These are phyloP conservation scores for Cylindroiulus punctatus DNA, from an alignment of 2,888 invertebrate genomes.

Conservation along the genomic window DNA sequence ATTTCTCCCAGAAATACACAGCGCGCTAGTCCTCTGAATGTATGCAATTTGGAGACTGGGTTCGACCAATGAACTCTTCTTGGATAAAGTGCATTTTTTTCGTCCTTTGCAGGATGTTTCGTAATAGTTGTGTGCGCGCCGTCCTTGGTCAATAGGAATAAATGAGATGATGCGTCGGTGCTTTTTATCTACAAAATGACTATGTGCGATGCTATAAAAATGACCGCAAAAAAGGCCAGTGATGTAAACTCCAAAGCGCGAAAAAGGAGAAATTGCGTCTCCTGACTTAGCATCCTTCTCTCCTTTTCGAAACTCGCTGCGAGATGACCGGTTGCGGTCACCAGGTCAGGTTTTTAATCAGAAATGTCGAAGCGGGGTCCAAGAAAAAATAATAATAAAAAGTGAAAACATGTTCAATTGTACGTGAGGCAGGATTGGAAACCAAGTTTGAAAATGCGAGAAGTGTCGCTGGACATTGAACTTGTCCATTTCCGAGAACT, in stretches of 20 bases:
- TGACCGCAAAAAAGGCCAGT: conserved; percentile 7
- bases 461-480: background rate
- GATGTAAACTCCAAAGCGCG: background rate
- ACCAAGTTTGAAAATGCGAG: background rate
- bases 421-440: background rate
- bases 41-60: background rate
- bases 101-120: background rate
- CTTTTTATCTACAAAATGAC: conserved; percentile 16
- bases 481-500: background rate
- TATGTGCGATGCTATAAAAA: conserved; percentile 35
- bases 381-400: background rate
- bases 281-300: background rate
- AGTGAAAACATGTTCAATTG: background rate
- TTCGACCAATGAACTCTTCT: background rate
- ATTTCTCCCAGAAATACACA: background rate
- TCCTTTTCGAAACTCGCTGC: background rate
- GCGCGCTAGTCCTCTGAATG: background rate
- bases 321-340: background rate
- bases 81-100: background rate
- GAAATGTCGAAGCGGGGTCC: background rate
- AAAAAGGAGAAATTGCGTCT: background rate
- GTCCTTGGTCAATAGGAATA: conserved; percentile 16
- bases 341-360: background rate
- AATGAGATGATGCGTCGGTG: conserved; percentile 33
- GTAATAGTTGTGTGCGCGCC: background rate